phyloP scores from a whole-genome alignment of 1,140 invertebrate genomes.

The Brachystomella parvula region DNA sequence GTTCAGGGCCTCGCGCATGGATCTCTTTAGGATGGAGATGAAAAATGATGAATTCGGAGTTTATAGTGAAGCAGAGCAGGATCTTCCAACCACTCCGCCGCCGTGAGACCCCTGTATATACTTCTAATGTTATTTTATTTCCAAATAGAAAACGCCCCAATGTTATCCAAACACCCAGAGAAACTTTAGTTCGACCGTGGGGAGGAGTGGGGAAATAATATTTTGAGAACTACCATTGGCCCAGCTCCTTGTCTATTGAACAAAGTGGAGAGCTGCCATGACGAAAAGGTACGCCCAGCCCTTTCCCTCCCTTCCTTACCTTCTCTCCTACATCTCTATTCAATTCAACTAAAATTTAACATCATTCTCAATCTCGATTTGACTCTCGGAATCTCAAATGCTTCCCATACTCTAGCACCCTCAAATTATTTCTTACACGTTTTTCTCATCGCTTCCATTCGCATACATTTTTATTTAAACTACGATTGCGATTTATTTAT shows the following conservation, averaged over 20 bases:
- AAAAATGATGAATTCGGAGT: too few relatives aligned
- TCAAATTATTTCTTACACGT: too few relatives aligned
- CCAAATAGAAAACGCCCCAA: slow-evolving; percentile 1
- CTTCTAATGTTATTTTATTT: background rate
- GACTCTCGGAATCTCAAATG: background rate
- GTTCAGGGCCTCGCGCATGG: background rate
- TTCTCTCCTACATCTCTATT: too few relatives aligned
- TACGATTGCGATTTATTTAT: too few relatives aligned
- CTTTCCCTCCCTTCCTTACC: too few relatives aligned
- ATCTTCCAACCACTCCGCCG: background rate
- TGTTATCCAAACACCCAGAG: slow-evolving; percentile 4
- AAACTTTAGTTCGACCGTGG: background rate
- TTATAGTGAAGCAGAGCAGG: background rate
- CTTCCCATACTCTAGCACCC: too few relatives aligned
- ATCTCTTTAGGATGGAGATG: background rate
- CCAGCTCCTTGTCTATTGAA: background rate
- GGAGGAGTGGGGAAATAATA: slow-evolving; percentile 10
- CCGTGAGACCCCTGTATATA: background rate
- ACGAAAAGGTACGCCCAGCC: background rate
- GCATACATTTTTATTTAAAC: too few relatives aligned
- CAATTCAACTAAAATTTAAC: too few relatives aligned
- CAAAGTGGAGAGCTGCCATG: background rate
- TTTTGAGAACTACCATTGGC: background rate
- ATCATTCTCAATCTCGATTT: too few relatives aligned
- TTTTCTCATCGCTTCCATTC: too few relatives aligned